Evolutionary conservation across 2,113 vertebrate genomes (phyloP), one percentile per base, ranked within the genome.

Genomic region (Plectropomus leopardus): DNA sequence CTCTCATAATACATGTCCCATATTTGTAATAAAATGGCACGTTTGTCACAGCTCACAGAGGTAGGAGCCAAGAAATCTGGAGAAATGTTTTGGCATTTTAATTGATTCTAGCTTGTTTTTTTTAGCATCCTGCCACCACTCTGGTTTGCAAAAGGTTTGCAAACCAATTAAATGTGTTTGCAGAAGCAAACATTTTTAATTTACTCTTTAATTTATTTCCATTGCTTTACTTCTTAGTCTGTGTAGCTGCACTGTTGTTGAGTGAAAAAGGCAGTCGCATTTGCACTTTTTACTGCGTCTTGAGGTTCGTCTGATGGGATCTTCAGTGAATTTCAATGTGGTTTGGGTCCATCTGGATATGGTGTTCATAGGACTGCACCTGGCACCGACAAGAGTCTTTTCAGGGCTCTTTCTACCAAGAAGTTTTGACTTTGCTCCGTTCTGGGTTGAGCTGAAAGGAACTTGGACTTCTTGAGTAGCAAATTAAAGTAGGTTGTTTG

Each of bases 401-500:
- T 59, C 5, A 59, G 32, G 65, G 24, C 23, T 69, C 19, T 6
- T 15, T 57, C 53, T 24, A 32, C n/a, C 11, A 11, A 32, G 13
- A 69, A 5, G 7, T 40, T 60, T 42, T n/a, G 28, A 13, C 19
- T 55, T 42, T 48, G 5, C 23, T 72, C 30, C 15, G 7, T 50
- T 28, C 63, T 51, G 44, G 17, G 28, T 34, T 54, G 44, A 73
- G 48, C 76, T 69, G 23, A 78, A 72, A 64, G 47, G 24, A 75
- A 53, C 60, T 57, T 71, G 36, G 51, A 54, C 58, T 57, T 80
- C 21, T 70, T 67, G 30, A 44, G 14, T 10, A 19, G 42, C 75
- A 42, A 82, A 78, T 72, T 72, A 66, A 87, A 87, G 80, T 44
- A 67, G 63, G 61, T 63, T 84, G 73, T 83, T 84, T 83, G 32